phyloP scores from a whole-genome alignment of 2,113 vertebrate genomes.

The Deroptyus accipitrinus region DNA sequence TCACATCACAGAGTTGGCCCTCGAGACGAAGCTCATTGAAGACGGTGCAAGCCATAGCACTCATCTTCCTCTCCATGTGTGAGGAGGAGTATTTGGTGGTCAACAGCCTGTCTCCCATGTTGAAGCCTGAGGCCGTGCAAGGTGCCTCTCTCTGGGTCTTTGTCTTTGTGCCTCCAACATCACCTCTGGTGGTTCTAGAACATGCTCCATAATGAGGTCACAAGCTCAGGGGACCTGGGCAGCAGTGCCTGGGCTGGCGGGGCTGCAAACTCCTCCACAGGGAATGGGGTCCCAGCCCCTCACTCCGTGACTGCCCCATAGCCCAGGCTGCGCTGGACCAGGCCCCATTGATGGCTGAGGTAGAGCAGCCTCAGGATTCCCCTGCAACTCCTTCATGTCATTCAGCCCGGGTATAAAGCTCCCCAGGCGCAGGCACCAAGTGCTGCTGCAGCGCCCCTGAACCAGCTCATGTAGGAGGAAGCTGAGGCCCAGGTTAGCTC shows the following conservation, averaged over 20 bases:
- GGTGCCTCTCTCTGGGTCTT: neutral
- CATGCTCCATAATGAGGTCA: slow-evolving; percentile 18
- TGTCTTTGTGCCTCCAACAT: neutral
- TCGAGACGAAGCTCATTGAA: slow-evolving; percentile 81
- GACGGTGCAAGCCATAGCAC: slow-evolving; percentile 67
- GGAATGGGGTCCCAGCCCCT: neutral
- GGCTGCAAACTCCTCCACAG: rapidly evolving
- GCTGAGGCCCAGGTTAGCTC: neutral
- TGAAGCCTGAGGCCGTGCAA: neutral
- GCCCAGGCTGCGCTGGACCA: rapidly evolving
- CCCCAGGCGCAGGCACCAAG: rapidly evolving
- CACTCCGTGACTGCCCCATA: neutral
- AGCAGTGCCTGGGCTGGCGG: neutral
- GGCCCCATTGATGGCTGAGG: neutral
- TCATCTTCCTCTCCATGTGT: slow-evolving; percentile 75
- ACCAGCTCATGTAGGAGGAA: neutral
- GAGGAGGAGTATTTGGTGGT: slow-evolving; percentile 22
- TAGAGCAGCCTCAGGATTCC: neutral
- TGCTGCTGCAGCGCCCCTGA: too few relatives aligned
- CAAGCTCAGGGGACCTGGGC: neutral
- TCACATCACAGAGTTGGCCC: slow-evolving; percentile 80
- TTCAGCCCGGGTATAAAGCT: neutral
- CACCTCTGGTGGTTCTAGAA: slow-evolving; percentile 48
- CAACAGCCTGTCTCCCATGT: slow-evolving; percentile 9
- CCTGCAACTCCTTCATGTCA: too few relatives aligned